These are phyloP conservation scores for Microcebus tavaratra DNA, from an alignment of 2,113 vertebrate genomes.

Conservation along the genomic window DNA sequence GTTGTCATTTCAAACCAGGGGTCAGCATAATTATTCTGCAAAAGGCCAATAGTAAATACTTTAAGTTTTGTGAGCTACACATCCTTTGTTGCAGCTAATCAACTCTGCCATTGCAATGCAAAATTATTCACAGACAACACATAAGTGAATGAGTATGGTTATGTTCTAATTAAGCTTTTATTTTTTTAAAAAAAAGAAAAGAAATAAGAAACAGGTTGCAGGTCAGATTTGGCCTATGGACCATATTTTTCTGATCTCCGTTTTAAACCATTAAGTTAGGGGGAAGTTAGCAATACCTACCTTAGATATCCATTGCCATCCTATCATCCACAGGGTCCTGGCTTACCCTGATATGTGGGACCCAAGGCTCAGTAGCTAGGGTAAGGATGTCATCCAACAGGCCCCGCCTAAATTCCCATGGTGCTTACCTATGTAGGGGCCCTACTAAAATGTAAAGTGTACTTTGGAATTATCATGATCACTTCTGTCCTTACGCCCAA, in stretches of 20 bases:
- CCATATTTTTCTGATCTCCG: neutral
- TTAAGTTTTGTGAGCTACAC: neutral
- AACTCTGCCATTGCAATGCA: neutral
- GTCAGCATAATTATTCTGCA: neutral
- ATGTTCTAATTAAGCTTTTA: neutral
- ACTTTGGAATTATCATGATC: neutral
- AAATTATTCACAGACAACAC: neutral
- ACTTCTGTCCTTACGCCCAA: neutral
- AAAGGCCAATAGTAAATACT: neutral
- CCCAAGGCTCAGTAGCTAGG: neutral
- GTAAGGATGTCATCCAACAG: neutral
- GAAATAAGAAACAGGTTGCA: neutral
- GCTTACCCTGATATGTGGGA: neutral
- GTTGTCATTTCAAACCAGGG: neutral
- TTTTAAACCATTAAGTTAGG: neutral
- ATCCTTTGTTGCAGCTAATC: neutral
- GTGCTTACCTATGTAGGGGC: neutral
- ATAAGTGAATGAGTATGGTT: too few relatives aligned
- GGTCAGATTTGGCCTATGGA: too few relatives aligned
- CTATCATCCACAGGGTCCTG: too few relatives aligned
- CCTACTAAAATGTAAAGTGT: neutral
- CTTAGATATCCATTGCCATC: neutral
- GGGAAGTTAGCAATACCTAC: neutral
- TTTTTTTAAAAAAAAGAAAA: neutral
- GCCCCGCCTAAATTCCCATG: neutral